Base-by-base conservation (phyloP, 1,140 invertebrate species). In the Nomia melanderi region DNA sequence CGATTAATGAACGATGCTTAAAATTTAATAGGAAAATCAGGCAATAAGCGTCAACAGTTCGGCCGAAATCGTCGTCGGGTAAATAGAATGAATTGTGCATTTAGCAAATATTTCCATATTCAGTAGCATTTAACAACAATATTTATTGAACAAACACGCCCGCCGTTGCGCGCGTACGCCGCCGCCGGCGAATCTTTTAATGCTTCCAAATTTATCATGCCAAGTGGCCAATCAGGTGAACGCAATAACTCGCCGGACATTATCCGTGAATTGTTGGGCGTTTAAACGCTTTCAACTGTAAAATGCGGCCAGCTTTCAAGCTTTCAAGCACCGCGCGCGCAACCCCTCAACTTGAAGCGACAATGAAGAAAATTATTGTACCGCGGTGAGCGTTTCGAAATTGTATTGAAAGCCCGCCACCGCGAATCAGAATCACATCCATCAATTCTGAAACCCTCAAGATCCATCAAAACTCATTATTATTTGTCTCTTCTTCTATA, bases 201-300 rank as follows among this genome's bases (percentile, higher is more conserved):
- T 29, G 31, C 31, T 23, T 59, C 36, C 20, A 23, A 69, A 76
- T 76, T 76, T 39, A 69, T 69, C 54, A 8, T 23, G 3, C 17
- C 47, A 69, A 76, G 50, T 57, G 65, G 14, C 39, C 54, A 69
- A 60, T 69, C 64, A 69, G 14, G 17, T 50, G 14, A 6, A 23
- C 31, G 39, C 8, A 33, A 57, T 63, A 65, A 54, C 31, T 33
- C 1, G 20, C 23, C 1, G 29, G 36, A 20, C 31, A 59, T 66
- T 69, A 60, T 69, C 41, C 27, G 54, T 23, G 29, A 76, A 69
- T 76, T 29, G 73, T 59, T 23, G 29, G n/a, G 39, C 65, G 12
- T 76, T 76, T 76, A 69, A 76, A 60, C 54, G 64, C 65, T 59
- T 50, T 66, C 63, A 5, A 17, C 53, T 66, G 63, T 57, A 57